Evolutionary conservation across 2,888 invertebrate genomes (phyloP).

Genomic region (Diogma glabrata): DNA sequence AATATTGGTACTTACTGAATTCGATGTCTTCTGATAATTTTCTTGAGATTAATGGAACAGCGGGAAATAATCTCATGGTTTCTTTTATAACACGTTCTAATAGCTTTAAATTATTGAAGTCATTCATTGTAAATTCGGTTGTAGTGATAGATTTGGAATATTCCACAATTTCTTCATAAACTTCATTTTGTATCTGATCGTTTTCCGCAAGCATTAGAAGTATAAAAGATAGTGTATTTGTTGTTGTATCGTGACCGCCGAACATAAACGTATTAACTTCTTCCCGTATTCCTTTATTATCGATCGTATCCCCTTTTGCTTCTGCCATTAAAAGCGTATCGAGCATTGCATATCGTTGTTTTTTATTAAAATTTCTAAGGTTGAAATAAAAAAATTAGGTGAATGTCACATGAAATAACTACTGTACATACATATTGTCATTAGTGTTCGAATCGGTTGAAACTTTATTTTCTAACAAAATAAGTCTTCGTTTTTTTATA

Average conservation of each 20-base stretch:
- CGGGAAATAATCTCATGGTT: slow-evolving; percentile 41
- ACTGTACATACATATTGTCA: slow-evolving; percentile 17
- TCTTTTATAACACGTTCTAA: slow-evolving; percentile 46
- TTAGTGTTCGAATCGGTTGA: slow-evolving; percentile 20
- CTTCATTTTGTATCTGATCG: slow-evolving; percentile 37
- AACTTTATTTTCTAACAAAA: slow-evolving; percentile 18
- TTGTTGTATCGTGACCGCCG: slow-evolving; percentile 52
- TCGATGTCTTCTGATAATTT: slow-evolving; percentile 21
- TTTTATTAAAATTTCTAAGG: slow-evolving; percentile 17
- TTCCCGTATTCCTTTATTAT: slow-evolving; percentile 43
- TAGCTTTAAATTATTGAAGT: slow-evolving; percentile 32
- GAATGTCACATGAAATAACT: background rate
- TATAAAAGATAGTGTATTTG: slow-evolving; percentile 40
- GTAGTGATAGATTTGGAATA: background rate
- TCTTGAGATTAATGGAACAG: slow-evolving; percentile 40
- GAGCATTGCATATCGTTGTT: slow-evolving; percentile 41
- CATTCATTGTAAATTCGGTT: slow-evolving; percentile 22
- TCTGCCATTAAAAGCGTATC: slow-evolving; percentile 45
- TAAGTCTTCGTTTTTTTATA: slow-evolving; percentile 33
- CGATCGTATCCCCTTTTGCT: slow-evolving; percentile 34
- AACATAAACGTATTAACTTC: slow-evolving; percentile 56
- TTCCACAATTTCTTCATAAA: slow-evolving; percentile 35
- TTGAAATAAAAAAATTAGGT: too few species aligned
- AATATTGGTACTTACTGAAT: background rate
- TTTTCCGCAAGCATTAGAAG: slow-evolving; percentile 42